Percentiles rank a stretch among this genome's conserved stretches.
These are phyloP conservation scores for Papio anubis DNA, from an alignment of 2,113 vertebrate species.

Conservation along the genomic window DNA sequence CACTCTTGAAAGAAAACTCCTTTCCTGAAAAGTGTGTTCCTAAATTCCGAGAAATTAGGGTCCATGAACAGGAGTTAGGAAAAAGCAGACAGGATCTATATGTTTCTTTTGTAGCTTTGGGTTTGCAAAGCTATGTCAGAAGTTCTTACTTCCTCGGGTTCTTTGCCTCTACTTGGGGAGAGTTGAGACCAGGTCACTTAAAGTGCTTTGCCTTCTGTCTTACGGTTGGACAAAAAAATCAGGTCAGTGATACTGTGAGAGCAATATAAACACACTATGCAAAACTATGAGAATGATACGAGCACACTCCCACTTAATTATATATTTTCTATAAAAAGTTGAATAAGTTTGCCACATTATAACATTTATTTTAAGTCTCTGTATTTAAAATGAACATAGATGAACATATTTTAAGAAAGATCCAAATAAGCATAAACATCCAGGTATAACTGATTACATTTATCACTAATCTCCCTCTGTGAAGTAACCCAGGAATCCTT, in stretches of 20 bases:
- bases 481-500: neutral
- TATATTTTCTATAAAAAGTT: neutral
- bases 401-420: neutral
- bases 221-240: neutral
- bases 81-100: neutral
- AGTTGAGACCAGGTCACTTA: neutral
- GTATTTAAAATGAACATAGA: neutral
- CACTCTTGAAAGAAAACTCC: neutral
- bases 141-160: neutral
- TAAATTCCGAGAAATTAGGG: neutral
- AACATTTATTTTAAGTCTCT: neutral
- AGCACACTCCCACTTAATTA: neutral
- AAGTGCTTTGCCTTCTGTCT: neutral
- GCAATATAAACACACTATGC: neutral
- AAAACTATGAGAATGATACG: neutral
- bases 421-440: neutral
- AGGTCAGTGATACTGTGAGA: neutral
- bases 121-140: neutral
- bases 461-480: neutral
- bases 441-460: neutral
- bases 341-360: neutral
- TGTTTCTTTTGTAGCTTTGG: neutral
- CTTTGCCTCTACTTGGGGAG: neutral
- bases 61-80: neutral
- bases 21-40: neutral